phyloP scores from a whole-genome alignment of 2,888 invertebrate genomes.

The Seira ritae region DNA sequence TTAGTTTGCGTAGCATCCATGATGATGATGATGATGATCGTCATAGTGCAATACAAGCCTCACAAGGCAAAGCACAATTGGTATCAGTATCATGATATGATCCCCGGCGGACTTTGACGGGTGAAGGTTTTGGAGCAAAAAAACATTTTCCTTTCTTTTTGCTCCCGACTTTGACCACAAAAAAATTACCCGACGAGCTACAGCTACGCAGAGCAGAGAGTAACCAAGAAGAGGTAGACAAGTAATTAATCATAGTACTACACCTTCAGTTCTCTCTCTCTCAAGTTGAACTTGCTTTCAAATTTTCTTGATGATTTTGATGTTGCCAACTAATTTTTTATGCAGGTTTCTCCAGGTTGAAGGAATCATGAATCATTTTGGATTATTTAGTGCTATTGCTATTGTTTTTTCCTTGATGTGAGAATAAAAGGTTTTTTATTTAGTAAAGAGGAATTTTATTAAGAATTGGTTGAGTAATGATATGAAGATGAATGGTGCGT shows the following conservation, averaged over 20 bases:
- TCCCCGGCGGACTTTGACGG: slow-evolving; percentile 8
- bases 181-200: background rate
- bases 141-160: background rate
- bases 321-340: slow-evolving; percentile 16
- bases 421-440: background rate
- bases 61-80: slow-evolving; percentile 5
- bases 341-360: slow-evolving; percentile 14
- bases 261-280: slow-evolving; percentile 12
- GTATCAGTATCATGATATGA: slow-evolving; percentile 12
- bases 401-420: slow-evolving; percentile 3
- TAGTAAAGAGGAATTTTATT: background rate
- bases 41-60: background rate
- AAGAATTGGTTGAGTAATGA: slow-evolving; percentile 10
- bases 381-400: background rate
- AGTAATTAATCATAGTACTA: slow-evolving; percentile 7
- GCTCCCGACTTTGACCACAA: slow-evolving; percentile 16
- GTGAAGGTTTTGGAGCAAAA: slow-evolving; percentile 9
- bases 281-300: slow-evolving; percentile 5
- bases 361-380: slow-evolving; percentile 14
- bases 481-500: slow-evolving; percentile 43
- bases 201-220: background rate
- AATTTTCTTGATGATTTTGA: slow-evolving; percentile 1
- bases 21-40: too few relatives aligned
- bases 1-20: slow-evolving; percentile 40
- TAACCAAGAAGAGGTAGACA: background rate